Evolutionary conservation across 1,140 invertebrate genomes (phyloP), one percentile per base, ranked within the genome.

Genomic region (Euwallacea similis): DNA sequence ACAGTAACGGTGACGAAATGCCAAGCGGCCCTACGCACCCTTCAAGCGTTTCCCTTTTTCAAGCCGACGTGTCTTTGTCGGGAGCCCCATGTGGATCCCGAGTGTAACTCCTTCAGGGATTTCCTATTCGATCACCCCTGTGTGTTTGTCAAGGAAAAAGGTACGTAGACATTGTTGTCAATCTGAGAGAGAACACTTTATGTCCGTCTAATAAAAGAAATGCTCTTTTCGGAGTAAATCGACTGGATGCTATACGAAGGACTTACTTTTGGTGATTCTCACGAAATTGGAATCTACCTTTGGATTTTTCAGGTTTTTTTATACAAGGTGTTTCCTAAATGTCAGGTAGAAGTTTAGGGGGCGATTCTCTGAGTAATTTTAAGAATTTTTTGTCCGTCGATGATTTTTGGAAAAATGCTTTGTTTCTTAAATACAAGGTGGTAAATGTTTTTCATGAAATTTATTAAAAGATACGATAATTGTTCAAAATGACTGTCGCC

Each of bases 41-140:
- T 96, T 63, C 92, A 94, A 85, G 91, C 92, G 59, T 95, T 95
- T 82, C 90, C 92, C 74, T 95, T 94, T 87, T 96, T 95, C 86
- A 90, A 91, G 79, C 94, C 94, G 75, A 95, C 93, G 74, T 96
- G 94, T 82, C 89, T 96, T 76, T 96, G 94, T 84, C 88, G 90
- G 71, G 93, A 95, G 78, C 93, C 93, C 7, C 90, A 91, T 81
- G 87, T 93, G 75, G 94, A 96, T 84, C 93, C 91, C 71, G 92
- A 94, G 77, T 96, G 94, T 82, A 96, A 94, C 85, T 91, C 90
- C 76, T 95, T 95, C 85, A 88, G 92, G 78, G 93, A 95, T 83
- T 95, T 94, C 80, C 87, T 96, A 61, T 95, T 95, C 81, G 93
- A 96, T 83, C 94, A 96, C 86, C 93, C 93, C 15, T 95, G 93